A percentile compares a stretch with the other conserved stretches of the same genome.
Evolutionary conservation across 2,113 vertebrate genomes (phyloP).

Genomic region (Carollia perspicillata): DNA sequence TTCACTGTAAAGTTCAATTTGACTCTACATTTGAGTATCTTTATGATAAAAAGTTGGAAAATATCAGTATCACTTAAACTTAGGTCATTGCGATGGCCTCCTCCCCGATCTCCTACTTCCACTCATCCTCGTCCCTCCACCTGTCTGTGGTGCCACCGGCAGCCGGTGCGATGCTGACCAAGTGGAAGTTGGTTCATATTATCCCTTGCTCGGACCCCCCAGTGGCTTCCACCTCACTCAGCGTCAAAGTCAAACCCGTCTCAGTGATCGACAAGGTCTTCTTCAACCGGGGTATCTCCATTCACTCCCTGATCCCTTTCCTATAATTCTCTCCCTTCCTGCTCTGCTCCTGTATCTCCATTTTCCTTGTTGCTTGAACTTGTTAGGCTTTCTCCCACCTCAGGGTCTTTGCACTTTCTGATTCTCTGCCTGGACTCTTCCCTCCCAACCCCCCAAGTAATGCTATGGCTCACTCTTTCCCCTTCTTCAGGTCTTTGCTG

Average conservation of each 20-base stretch:
- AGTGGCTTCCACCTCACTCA: background rate
- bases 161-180: background rate
- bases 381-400: background rate
- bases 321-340: background rate
- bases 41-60: background rate
- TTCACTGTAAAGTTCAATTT: background rate
- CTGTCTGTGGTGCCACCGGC: background rate
- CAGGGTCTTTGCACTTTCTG: background rate
- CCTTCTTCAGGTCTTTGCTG: background rate
- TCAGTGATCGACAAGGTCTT: background rate
- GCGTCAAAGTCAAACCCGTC: background rate
- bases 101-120: background rate
- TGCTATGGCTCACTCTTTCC: background rate
- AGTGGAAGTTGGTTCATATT: background rate
- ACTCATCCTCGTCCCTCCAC: background rate
- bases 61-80: background rate
- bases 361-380: background rate
- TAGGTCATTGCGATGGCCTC: accelerated
- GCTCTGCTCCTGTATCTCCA: background rate
- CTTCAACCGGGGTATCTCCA: accelerated
- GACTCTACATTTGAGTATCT: background rate
- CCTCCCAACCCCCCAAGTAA: background rate
- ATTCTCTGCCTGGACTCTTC: background rate
- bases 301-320: background rate
- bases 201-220: background rate